Percentiles rank a stretch among this genome's conserved stretches.
Conservation (phyloP, 2,888 invertebrate species). For the Acleris literana region DNA sequence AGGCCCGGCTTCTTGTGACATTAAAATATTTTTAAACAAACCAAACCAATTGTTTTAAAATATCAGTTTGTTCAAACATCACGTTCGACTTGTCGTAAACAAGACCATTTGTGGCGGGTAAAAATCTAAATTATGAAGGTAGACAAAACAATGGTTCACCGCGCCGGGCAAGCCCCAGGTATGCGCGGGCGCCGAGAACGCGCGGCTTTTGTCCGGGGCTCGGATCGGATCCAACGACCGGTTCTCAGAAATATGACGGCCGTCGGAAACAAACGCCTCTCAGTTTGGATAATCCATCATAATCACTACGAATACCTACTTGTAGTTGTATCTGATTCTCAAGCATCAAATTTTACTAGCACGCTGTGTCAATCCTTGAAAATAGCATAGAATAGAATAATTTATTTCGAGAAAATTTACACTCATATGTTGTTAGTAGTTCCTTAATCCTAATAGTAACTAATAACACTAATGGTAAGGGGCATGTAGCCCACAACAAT, state of each 20-base stretch:
- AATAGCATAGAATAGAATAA: too few species aligned
- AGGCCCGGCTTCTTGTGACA: too few species aligned
- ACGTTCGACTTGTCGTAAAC: constrained; percentile 4
- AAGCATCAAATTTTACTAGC: constrained; percentile 21
- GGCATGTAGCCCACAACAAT: too few species aligned
- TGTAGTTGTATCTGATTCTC: constrained; percentile 4
- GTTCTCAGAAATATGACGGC: constrained; percentile 70
- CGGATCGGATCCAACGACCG: constrained; percentile 53
- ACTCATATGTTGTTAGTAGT: too few species aligned
- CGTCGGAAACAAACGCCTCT: constrained; percentile 27
- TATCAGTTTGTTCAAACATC: constrained; percentile 9
- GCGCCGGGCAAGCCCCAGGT: constrained; percentile 51
- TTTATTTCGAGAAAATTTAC: too few species aligned
- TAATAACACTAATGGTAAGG: too few species aligned
- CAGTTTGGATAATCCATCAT: constrained; percentile 32
- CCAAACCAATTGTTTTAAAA: too few species aligned
- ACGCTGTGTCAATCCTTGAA: constrained; percentile 10
- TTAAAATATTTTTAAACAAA: too few species aligned
- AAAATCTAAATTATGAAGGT: constrained; percentile 58
- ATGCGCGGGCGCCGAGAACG: constrained; percentile 55
- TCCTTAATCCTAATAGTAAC: too few species aligned
- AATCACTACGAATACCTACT: constrained; percentile 4
- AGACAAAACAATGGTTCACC: constrained; percentile 51
- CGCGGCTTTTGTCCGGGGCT: constrained; percentile 65
- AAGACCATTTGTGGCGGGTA: constrained; percentile 34